phyloP scores from a whole-genome alignment of 1,140 invertebrate genomes.

The Babylonia areolata region DNA sequence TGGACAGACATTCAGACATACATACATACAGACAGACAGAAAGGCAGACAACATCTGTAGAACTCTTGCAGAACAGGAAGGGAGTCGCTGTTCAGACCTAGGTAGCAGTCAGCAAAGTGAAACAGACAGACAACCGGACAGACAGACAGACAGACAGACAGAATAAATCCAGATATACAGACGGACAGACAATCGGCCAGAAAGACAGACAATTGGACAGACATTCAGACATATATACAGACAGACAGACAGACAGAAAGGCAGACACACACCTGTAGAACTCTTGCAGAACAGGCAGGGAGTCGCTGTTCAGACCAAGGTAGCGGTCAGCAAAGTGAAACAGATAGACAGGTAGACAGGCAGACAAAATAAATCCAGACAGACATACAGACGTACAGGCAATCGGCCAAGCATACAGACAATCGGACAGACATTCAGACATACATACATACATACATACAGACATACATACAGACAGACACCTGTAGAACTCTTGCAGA shows the following conservation, averaged over 20 bases:
- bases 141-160: not conserved
- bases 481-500: slow-evolving; percentile 26
- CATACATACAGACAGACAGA: not conserved
- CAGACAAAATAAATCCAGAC: not conserved
- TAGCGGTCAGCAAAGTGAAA: not conserved
- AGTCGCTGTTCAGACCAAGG: too few species aligned
- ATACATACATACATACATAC: not conserved
- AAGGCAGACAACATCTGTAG: too few species aligned
- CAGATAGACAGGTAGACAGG: not conserved
- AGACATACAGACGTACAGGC: not conserved
- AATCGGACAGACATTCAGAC: not conserved
- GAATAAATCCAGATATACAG: not conserved
- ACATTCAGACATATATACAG: not conserved
- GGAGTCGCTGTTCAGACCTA: too few species aligned
- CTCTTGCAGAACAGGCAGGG: too few species aligned
- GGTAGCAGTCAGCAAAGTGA: not conserved
- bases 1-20: not conserved
- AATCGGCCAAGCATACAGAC: not conserved
- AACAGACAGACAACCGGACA: too few species aligned
- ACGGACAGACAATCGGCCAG: not conserved
- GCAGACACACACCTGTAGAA: too few species aligned
- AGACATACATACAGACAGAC: not conserved
- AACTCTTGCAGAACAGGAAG: too few species aligned
- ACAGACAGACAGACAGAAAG: not conserved
- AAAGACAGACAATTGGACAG: not conserved